Base-by-base conservation (phyloP, 2,113 vertebrate species). In the Chloebia gouldiae region DNA sequence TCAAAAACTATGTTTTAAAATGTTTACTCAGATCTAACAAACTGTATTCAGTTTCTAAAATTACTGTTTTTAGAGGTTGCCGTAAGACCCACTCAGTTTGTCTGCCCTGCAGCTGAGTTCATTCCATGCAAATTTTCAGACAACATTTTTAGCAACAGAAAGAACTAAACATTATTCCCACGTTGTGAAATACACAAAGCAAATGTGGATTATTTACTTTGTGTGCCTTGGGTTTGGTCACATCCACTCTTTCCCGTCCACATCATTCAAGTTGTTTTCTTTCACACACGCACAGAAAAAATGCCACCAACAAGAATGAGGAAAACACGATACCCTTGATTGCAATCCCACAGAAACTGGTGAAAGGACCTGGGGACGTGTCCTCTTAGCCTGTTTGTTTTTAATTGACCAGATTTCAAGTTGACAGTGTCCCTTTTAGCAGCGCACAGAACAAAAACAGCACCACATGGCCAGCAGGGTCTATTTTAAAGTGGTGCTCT, bases 401-500 rank as follows among this genome's bases (percentile, higher is more conserved):
- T 86, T 83, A 95, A 95, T 86, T 82, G 91, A 85, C 75, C 90
- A 73, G 70, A 51, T 83, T 88, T 90, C 85, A 80, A 80, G 81
- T 86, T 88, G 96, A 68, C 76, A 86, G 92, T 60, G 85, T 82
- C 68, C 68, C 92, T 95, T 96, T 94, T 59, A 95, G 85, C 85
- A 83, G 79, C 0, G 8, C 54, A 51, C 66, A 71, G 94, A 94
- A 92, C 59, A 92, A 93, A 92, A 93, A 31, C 92, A 94, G 88
- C 93, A 59, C 59, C 91, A 73, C 95, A 44, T 66, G 85, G 78
- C 66, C 90, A 95, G 94, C 93, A 94, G 87, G 94, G 81, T 93
- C 90, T 83, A 14, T 83, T 94, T 91, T 77, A 91, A 95, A 94
- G 95, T 60, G 59, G 42, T 69, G 79, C 81, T 94, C 35, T 93